These are phyloP conservation scores for Pseudonaja textilis DNA, from an alignment of 2,113 vertebrate species.

Conservation along the genomic window DNA sequence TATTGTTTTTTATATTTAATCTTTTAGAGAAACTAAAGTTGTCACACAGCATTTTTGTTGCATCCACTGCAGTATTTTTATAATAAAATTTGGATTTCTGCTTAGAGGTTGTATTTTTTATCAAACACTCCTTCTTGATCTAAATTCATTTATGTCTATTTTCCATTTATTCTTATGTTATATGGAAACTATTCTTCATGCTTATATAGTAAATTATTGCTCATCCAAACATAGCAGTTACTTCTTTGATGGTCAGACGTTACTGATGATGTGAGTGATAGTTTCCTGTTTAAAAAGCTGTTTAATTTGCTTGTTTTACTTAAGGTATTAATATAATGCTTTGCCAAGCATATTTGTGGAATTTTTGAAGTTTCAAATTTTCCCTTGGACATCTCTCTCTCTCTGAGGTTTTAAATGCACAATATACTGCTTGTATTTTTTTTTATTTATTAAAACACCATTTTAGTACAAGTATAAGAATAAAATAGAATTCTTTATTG, in stretches of 20 bases:
- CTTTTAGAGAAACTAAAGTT: neutral
- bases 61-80: neutral
- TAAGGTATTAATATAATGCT: neutral
- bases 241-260: neutral
- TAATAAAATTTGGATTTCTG: neutral
- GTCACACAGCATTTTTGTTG: neutral
- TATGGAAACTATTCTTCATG: neutral
- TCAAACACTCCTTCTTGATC: accelerated
- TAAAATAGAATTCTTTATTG: too few species aligned
- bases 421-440: neutral
- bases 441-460: neutral
- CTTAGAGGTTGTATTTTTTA: neutral
- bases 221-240: neutral
- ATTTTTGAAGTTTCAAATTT: neutral
- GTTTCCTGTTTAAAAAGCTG: neutral
- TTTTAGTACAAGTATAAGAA: neutral
- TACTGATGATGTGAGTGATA: neutral
- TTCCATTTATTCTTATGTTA: neutral
- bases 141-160: neutral
- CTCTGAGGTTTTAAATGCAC: neutral
- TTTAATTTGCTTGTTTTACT: neutral
- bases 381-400: neutral
- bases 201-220: neutral
- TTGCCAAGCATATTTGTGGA: neutral
- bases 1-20: neutral